Evolutionary conservation across 2,113 vertebrate species (phyloP), one percentile per base, ranked within the genome.

Genomic region (Ictidomys tridecemlineatus): DNA sequence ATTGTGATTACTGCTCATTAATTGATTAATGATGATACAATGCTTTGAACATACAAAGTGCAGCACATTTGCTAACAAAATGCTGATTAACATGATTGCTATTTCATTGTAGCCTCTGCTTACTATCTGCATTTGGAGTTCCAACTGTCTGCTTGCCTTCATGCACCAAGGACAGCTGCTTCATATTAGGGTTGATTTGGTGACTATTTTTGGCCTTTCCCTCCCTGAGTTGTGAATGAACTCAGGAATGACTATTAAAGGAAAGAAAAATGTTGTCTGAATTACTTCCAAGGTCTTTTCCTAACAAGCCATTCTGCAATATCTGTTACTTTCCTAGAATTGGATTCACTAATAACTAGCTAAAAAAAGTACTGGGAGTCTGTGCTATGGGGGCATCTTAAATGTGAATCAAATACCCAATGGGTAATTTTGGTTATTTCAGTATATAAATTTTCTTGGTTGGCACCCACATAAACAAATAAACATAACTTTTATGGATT

Each of bases 21-120:
- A 97, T 97, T 91, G 95, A 97, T 97, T 92, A 95, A 88, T 95
- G 92, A 91, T 74, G 77, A 90, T 77, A 84, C 84, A 95, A 92
- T 79, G 87, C 86, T 91, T 87, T 79, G 89, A 89, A 93, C 89
- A 70, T 78, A 92, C 32, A 42, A 93, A 94, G 39, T 88, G 74
- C 48, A 69, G 84, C 79, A 69, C 94, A 93, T 95, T 96, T 97
- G 94, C 84, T 80, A 69, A 89, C 95, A 93, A 86, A 91, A 94
- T 84, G 58, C 72, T 94, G 74, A 95, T 97, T 97, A 92, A 65
- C 76, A 39, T 88, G 89, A 94, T 97, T 94, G 61, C 94, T 94
- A n/a, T 91, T 95, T 90, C 11, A 8, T 28, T 72, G 8, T 12
- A 73, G 67, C 56, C 65, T 91, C 79, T 97, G 91, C 95, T 96